Evolutionary conservation across 2,797 vertebrate genomes (phyloP), one percentile per base, ranked within the genome.

Genomic region (Paedocypris micromegethes): DNA sequence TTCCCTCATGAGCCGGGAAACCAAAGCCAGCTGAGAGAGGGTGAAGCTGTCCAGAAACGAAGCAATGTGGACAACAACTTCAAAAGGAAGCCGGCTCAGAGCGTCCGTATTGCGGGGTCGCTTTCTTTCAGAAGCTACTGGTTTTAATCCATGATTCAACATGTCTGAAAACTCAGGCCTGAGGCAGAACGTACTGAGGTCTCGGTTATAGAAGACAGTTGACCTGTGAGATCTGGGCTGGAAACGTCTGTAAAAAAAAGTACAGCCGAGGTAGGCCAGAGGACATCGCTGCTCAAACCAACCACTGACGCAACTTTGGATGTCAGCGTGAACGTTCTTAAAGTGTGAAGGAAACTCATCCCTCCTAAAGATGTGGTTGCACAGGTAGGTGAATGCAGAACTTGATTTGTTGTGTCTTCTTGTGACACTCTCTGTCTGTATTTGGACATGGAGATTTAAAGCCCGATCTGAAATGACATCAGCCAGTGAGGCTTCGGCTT

Each of bases 201-300:
- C 83, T 70, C 90, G 90, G 69, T 80, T 78, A 4, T 88, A 90
- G 67, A 64, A 88, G 59, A 97, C 80, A 0, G 81, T 90, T 60
- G 93, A 91, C 70, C 83, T 85, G 53, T 92, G 87, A 6, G 90
- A 91, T 5, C 88, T 87, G 0, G 95, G 93, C 40, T 88, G 86
- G 81, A 96, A 93, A 72, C 87, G 88, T 74, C 84, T 91, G 75
- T 93, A 94, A 74, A 87, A 88, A 81, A 92, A 97, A 48, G 93
- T 92, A 80, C 96, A 98, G 43, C 96, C 96, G 75, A 96, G 84
- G 78, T 98, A 98, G 4, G 95, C 88, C 0, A 98, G 85, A 0
- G 96, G 96, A 72, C 96, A 98, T 42, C 94, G 88, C 72, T 92
- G 90, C 77, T 97, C 90, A 73, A 95, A 97, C 96, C 96, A 98